Base-by-base conservation (phyloP, 1,140 invertebrate species). In the Muscidifurax raptorellus region DNA sequence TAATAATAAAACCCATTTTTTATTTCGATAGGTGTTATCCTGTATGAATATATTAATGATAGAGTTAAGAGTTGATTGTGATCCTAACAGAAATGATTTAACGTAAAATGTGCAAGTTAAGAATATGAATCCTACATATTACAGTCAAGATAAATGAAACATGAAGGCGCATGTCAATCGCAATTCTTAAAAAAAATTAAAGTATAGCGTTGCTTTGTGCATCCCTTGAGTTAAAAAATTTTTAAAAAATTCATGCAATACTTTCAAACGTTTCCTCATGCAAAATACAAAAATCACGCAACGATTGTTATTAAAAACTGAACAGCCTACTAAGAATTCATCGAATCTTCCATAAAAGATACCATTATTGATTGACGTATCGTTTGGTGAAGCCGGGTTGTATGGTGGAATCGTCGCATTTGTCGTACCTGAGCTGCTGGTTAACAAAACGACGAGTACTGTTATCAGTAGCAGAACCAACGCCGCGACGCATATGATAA, bases 361-460 rank as follows among this genome's bases (percentile, higher is more conserved):
- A 84, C 82, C 84, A 81, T 84, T 85, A 82, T 77, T 85, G 7
- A 80, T 82, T 27, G 86, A 84, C 75, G 83, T 84, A 78, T 82
- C 86, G 36, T 84, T 82, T 9, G 72, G 67, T 18, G 77, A 79
- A 47, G 47, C 44, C 15, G 74, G 75, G 69, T 52, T 12, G 27
- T 27, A 47, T 22, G 12, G 28, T 25, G 13, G 76, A 74, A 67
- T 67, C 30, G 27, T 28, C 32, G 36, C 13, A 74, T 69, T 22
- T 52, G 15, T 71, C 74, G 22, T 85, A 82, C 44, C 86, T 86
- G 74, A 47, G 78, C 30, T 83, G 74, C 25, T 76, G 66, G 28
- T n/a, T 27, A 66, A 25, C 82, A 25, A 44, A 30, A 77, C 47
- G n/a, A 6, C 28, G n/a, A 83, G n/a, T 47, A 67, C 15, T n/a